phyloP scores from a whole-genome alignment of 1,140 invertebrate genomes.

The Drosophila parvula region DNA sequence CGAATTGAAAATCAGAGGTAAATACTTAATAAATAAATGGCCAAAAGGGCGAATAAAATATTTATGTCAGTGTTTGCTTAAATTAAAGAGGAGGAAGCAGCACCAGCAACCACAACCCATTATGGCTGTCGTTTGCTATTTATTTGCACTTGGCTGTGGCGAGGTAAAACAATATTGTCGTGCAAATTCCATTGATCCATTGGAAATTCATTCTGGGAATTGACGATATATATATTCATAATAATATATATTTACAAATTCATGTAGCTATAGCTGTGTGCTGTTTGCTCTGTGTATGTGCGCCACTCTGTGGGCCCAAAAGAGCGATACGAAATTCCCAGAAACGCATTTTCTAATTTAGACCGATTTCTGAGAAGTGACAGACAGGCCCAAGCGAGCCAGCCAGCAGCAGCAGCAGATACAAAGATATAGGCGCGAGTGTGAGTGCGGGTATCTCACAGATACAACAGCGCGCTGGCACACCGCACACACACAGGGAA shows the following conservation, averaged over 20 bases:
- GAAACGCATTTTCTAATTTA: constrained; percentile 84
- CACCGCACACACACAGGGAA: constrained; percentile 39
- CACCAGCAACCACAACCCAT: constrained; percentile 3
- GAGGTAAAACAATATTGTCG: constrained; percentile 25
- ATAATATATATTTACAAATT: constrained; percentile 45
- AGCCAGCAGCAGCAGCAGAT: constrained; percentile 34
- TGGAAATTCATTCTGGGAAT: constrained; percentile 33
- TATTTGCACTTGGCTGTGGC: constrained; percentile 21
- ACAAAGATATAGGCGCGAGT: constrained; percentile 34
- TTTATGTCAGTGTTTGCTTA: constrained; percentile 36
- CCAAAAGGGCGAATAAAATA: constrained; percentile 11
- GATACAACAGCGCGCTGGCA: constrained; percentile 30
- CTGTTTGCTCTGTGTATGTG: constrained; percentile 30
- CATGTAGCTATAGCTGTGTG: constrained; percentile 33
- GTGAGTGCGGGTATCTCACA: constrained; percentile 20
- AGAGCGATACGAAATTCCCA: constrained; percentile 82
- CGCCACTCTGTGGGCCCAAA: constrained; percentile 70
- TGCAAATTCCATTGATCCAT: constrained; percentile 37
- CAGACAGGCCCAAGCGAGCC: constrained; percentile 61
- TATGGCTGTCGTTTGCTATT: constrained; percentile 16
- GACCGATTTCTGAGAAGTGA: constrained; percentile 84
- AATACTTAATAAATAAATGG: constrained; percentile 47
- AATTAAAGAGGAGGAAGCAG: constrained; percentile 20
- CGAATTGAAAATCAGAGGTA: constrained; percentile 56
- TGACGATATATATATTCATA: constrained; percentile 27